Base-by-base conservation (phyloP, 2,113 vertebrate genomes). In the Nicator chloris region DNA sequence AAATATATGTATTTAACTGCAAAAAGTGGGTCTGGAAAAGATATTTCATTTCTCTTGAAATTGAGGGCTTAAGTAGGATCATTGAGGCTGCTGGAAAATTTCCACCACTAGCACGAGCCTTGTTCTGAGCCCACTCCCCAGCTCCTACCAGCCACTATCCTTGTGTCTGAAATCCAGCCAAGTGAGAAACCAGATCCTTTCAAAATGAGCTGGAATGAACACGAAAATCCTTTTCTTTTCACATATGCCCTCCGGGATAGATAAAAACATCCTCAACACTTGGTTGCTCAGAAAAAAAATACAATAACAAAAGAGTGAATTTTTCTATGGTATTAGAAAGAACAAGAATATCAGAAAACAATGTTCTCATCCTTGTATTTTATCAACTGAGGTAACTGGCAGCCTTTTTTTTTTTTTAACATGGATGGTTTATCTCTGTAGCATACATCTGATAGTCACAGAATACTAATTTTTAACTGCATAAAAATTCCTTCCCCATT, bases 181-280 rank as follows among this genome's bases (percentile, higher is more conserved):
- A 92, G 90, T 83, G 88, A 96, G 92, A 96, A 96, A 96, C 50
- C 86, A 93, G 95, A 96, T 94, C 95, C 90, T 69, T 94, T 92
- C 93, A 92, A 95, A 96, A 96, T 95, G 88, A 97, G 95, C 80
- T 93, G 92, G 91, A 94, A 90, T 86, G 80, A 94, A 92, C 93
- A 92, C 1, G 80, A 94, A 96, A 96, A 97, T 94, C 93, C 90
- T 92, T 93, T 86, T 88, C 90, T 92, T 96, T 92, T 81, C 92
- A 86, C 65, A 17, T 86, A 70, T 75, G 86, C 90, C 93, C 82
- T 92, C 83, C 35, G 90, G 90, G 95, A 94, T 18, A 75, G 86
- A 96, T 90, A 91, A 95, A 96, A 95, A 91, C 1, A 4, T 92
- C 86, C 88, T 84, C 86, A 76, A 79, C 77, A 64, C 69, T 91